Conservation (phyloP, 92 coral and sea anemone species). For the Porites cylindrica region DNA sequence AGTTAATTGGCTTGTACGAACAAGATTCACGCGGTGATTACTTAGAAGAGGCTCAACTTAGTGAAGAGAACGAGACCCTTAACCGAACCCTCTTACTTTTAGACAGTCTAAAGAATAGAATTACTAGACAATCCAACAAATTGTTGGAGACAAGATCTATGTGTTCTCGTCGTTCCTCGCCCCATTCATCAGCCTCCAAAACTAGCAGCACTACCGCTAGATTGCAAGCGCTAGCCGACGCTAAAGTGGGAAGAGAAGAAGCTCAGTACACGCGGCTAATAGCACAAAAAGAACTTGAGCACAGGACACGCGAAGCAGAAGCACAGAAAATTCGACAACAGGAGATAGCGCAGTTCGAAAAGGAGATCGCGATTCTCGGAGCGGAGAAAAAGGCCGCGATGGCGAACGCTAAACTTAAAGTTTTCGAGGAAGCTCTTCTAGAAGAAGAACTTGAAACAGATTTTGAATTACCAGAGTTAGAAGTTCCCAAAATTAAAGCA, state of each 20-base stretch:
- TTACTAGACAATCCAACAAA: no score
- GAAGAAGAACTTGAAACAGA: slow-evolving; percentile 20
- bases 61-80: no score
- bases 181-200: slow-evolving; percentile 4
- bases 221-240: slow-evolving; percentile 40
- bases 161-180: not conserved
- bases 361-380: slow-evolving; percentile 59
- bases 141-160: no score
- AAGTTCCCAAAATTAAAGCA: not conserved
- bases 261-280: slow-evolving; percentile 50
- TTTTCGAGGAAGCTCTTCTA: slow-evolving; percentile 43
- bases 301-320: slow-evolving; percentile 57
- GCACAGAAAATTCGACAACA: slow-evolving; percentile 38
- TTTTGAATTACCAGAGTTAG: slow-evolving; percentile 4
- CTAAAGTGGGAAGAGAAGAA: slow-evolving; percentile 42
- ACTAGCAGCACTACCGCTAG: slow-evolving; percentile 31
- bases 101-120: no score
- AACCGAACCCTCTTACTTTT: no score
- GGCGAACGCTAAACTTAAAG: slow-evolving; percentile 65
- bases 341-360: slow-evolving; percentile 56
- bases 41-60: no score
- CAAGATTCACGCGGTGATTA: no score
- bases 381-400: slow-evolving; percentile 56
- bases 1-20: no score
- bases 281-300: slow-evolving; percentile 56